Base-by-base conservation (phyloP, 2,113 vertebrate genomes). In the Crotalus helleri region DNA sequence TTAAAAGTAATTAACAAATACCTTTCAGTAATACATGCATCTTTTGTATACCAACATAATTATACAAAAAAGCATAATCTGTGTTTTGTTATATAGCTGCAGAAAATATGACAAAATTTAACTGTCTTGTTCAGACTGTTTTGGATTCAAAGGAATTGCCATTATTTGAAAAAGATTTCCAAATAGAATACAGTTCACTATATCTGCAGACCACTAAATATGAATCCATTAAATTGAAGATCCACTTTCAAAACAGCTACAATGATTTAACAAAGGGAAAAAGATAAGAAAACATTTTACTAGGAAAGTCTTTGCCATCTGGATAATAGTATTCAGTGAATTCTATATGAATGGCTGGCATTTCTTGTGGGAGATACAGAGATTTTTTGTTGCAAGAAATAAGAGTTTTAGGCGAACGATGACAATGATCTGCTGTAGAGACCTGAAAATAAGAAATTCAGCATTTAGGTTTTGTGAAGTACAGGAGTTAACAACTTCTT, bases 281-380 rank as follows among this genome's bases (percentile, higher is more conserved):
- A 92, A 4, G 93, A 53, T 0, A 26, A 49, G 92, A 94, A 95
- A 4, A 54, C 1, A 0, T 61, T 98, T 98, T 98, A 99, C 99
- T 98, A 91, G 99, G 99, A 95, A 98, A 99, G 96, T 99, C 99
- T 95, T 99, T 99, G 96, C 98, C 99, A 96, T 99, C 99, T 44
- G 99, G 99, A 92, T 99, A 99, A 96, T 99, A 99, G 97, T 99
- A 99, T 96, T 99, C 99, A 59, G 99, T 99, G 97, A 99, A 99
- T 97, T 99, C 99, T 81, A 99, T 97, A 90, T 99, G 98, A 96
- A 99, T 97, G 94, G 99, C 99, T 85, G 99, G 98, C 99, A 99
- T 99, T 98, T 99, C 99, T 95, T 98, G 97, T 15, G 99, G 99
- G 95, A 99, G 99, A 97, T 99, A 99, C 57, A 99, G 97, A 58